Base-by-base conservation (phyloP, 1,140 invertebrate species). In the Drosophila neocordata region DNA sequence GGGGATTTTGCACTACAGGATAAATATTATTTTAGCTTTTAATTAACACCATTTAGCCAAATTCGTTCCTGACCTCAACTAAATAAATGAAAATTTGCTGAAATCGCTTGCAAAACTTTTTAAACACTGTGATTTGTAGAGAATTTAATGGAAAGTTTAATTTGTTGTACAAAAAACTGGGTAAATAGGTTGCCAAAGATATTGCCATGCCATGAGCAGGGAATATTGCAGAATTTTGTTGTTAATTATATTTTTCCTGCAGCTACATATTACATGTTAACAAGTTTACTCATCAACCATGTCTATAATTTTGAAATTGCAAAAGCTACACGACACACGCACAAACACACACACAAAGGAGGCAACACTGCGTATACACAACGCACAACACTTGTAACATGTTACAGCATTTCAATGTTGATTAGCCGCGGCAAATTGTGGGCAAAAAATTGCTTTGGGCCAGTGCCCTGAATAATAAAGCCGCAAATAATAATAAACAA, bases 391-490 rank as follows among this genome's bases (percentile, higher is more conserved):
- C 64, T 60, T 52, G 64, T 79, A 65, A 65, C 64, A 53, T 83
- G 70, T 72, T 69, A 67, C 56, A 63, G 72, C 65, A 76, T 79
- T 83, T 79, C 76, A 83, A 66, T 75, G 73, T 80, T 84, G 81
- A 84, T 84, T 84, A 85, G 80, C 81, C 65, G 63, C 52, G 60
- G 73, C 77, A 52, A 79, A 55, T 69, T 77, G 63, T 65, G 61
- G 48, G 35, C 22, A 44, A 62, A 74, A 74, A 61, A 68, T 37
- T 56, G 65, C 73, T 57, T 52, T n/a, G 44, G 27, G 71, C 72
- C 57, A 75, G 41, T 58, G 65, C 18, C 73, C 53, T 56, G 72
- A 69, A 76, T 76, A 75, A 75, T 75, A 75, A 76, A 76, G 72
- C 73, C 41, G 12, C 52, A 59, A 69, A 73, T 76, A 76, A 69